Evolutionary conservation across 2,797 vertebrate species (phyloP), one percentile per base, ranked within the genome.

Genomic region (Rhodeus uyekii): DNA sequence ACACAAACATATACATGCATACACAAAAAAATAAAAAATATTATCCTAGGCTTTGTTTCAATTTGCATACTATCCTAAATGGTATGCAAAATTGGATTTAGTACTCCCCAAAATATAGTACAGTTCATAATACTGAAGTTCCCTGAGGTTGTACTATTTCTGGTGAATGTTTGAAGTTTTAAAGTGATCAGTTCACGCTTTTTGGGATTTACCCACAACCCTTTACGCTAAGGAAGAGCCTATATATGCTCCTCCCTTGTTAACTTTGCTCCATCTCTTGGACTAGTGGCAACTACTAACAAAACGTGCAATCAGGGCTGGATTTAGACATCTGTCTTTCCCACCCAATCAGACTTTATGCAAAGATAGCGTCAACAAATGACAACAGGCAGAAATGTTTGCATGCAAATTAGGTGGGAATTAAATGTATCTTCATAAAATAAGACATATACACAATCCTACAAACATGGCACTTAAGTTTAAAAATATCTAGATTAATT

Each of bases 51-150:
- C 69, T 36, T 19, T 50, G 27, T 73, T 53, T 27, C 18, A 78
- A 27, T 67, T 36, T 48, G 63, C 44, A 27, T 65, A 65, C 42
- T 34, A 38, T 78, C 32, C 63, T 48, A 67, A 78, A 65, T 36
- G 18, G 29, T 61, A 32, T 46, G 58, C 8, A 22, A 8, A 61
- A 39, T 61, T 61, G 9, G 38, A 76, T 76, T 61, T 22, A 61
- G 27, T 18, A 1, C 24, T 19, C 22, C 32, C 50, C 48, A 18
- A 39, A 60, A 75, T 18, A 73, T 36, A 34, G 48, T 39, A 38
- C 34, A 74, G 58, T 18, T 38, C 32, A 74, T 14, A 73, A 8
- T 16, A 24, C 6, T 53, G 32, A 53, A 24, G 12, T 38, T 55
- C 50, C 32, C 34, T 24, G 8, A 38, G 48, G 32, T 27, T 55